These are phyloP conservation scores for Oopsacas minuta DNA, from an alignment of 37 sponge, comb jelly and placozoan genomes.

Conservation along the genomic window DNA sequence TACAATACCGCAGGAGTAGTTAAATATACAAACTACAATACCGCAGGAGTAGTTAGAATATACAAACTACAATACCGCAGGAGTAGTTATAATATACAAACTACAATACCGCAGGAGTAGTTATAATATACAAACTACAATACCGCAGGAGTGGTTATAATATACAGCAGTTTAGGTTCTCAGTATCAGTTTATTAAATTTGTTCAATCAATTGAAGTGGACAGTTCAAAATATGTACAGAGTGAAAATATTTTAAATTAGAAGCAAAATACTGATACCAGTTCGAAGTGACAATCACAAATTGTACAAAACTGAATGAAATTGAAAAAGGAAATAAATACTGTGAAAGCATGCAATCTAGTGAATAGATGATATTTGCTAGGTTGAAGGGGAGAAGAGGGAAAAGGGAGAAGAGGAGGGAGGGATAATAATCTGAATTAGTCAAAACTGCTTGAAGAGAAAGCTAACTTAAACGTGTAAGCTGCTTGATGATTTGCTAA, in stretches of 20 bases:
- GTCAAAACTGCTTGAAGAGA: slow-evolving; percentile 34
- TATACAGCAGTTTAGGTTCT: neutral
- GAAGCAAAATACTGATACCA: slow-evolving; percentile 19
- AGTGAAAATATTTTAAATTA: slow-evolving; percentile 8
- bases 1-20: too few species aligned
- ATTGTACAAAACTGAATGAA: neutral
- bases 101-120: too few species aligned
- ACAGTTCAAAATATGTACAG: slow-evolving; percentile 20
- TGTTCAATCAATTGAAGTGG: slow-evolving; percentile 13
- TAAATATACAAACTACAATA: too few species aligned
- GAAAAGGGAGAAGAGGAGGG: neutral
- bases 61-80: too few species aligned
- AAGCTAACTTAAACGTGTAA: slow-evolving; percentile 85
- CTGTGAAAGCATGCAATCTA: slow-evolving; percentile 17
- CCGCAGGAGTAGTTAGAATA: too few species aligned
- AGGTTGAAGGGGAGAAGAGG: neutral
- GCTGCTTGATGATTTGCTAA: slow-evolving; percentile 22
- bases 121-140: too few species aligned
- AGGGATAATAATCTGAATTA: neutral
- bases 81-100: too few species aligned
- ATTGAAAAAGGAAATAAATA: slow-evolving; percentile 13
- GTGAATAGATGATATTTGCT: neutral
- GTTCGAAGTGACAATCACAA: slow-evolving; percentile 19
- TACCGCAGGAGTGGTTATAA: too few species aligned
- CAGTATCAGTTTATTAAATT: slow-evolving; percentile 16